Evolutionary conservation across 2,113 vertebrate species (phyloP).

Genomic region (Pogonocichla stellata): DNA sequence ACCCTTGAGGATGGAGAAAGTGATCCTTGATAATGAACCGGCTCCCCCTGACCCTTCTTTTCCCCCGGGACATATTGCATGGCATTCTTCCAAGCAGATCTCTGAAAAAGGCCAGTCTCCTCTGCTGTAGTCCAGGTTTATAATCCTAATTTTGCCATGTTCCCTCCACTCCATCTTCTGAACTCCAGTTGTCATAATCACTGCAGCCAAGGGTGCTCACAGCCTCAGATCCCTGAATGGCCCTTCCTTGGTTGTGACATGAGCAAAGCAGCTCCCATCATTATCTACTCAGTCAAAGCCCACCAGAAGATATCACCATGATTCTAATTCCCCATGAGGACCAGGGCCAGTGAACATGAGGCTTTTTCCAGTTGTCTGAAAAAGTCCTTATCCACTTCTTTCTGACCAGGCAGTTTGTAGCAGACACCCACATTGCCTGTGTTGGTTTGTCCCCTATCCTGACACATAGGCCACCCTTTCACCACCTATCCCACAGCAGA

Average conservation of each 20-base stretch:
- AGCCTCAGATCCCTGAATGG: background rate
- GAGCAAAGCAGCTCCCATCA: background rate
- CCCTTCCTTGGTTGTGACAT: background rate
- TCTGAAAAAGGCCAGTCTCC: background rate
- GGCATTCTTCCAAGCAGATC: background rate
- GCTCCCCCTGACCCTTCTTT: background rate
- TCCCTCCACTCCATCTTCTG: background rate
- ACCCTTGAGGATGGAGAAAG: background rate
- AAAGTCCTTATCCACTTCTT: background rate
- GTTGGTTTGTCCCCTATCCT: background rate
- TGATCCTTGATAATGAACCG: background rate
- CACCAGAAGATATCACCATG: background rate
- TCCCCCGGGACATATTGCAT: background rate
- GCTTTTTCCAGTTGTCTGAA: background rate
- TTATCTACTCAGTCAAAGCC: rapidly evolving
- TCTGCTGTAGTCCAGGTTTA: background rate
- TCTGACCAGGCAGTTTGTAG: background rate
- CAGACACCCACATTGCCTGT: background rate
- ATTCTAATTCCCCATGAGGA: background rate
- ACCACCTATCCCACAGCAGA: background rate
- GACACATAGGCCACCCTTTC: background rate
- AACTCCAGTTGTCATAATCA: background rate
- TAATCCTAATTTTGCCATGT: background rate
- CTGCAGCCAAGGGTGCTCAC: background rate
- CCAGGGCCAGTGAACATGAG: background rate